phyloP scores from a whole-genome alignment of 1,140 invertebrate genomes.

The Macrotrachela quadricornifera region DNA sequence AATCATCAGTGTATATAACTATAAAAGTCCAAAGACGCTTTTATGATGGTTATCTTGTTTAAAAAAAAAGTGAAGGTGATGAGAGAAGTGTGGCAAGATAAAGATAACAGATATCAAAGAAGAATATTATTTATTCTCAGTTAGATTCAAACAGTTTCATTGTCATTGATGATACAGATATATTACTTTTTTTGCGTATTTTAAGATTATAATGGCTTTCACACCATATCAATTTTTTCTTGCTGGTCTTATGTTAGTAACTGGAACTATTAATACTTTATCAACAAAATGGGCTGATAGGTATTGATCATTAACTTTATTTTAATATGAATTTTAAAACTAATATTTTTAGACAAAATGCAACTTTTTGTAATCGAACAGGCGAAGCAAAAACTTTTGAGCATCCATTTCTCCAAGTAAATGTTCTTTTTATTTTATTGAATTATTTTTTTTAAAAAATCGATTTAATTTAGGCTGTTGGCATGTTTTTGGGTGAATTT shows the following conservation, averaged over 20 bases:
- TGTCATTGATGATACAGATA: too few species aligned
- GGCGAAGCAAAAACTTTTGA: constrained; percentile 43
- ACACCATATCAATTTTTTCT: constrained; percentile 44
- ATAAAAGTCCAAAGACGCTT: too few species aligned
- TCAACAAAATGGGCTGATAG: constrained; percentile 45
- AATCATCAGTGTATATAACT: too few species aligned
- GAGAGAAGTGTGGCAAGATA: too few species aligned
- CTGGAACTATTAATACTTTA: constrained; percentile 58
- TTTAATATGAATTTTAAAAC: neutral
- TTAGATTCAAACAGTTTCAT: neutral
- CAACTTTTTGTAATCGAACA: constrained; percentile 42
- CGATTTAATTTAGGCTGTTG: constrained; percentile 40
- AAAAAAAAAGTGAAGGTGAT: too few species aligned
- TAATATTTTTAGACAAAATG: constrained; percentile 48
- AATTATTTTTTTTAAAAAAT: neutral
- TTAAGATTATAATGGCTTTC: constrained; percentile 37
- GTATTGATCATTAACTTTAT: constrained; percentile 1
- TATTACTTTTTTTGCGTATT: too few species aligned
- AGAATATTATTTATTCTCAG: too few species aligned
- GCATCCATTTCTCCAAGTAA: constrained; percentile 56
- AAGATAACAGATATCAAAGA: too few species aligned
- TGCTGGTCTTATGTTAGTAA: constrained; percentile 48
- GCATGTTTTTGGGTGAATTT: constrained; percentile 74
- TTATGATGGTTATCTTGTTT: neutral
- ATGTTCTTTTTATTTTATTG: neutral